Conservation (phyloP, 2,888 invertebrate genomes). For the Watsonalla cultraria region DNA sequence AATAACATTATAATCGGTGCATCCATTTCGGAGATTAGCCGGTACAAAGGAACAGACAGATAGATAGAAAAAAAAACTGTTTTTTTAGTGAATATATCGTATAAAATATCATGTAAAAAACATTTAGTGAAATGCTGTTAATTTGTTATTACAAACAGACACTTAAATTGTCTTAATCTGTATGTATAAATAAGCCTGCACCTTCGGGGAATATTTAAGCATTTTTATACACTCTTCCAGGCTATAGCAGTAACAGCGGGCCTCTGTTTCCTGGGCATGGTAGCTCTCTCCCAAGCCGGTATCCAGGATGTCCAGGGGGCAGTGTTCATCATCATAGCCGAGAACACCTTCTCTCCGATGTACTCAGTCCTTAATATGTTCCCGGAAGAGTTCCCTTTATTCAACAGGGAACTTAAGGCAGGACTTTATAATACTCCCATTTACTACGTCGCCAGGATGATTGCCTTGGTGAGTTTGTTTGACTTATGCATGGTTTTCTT, state of each 20-base stretch:
- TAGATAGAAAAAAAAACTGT: too few relatives aligned
- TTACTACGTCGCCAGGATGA: slow-evolving; percentile 89
- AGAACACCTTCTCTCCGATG: slow-evolving; percentile 95
- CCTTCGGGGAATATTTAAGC: too few relatives aligned
- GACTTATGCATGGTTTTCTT: neutral
- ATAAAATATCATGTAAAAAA: too few relatives aligned
- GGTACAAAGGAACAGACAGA: too few relatives aligned
- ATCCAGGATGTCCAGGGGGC: slow-evolving; percentile 94
- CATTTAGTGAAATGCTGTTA: too few relatives aligned
- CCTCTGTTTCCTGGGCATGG: slow-evolving; percentile 89
- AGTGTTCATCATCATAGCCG: slow-evolving; percentile 91
- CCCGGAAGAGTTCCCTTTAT: slow-evolving; percentile 87
- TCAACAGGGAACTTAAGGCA: slow-evolving; percentile 88
- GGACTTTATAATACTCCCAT: slow-evolving; percentile 88
- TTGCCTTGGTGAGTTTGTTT: slow-evolving; percentile 82
- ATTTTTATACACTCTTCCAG: slow-evolving; percentile 34
- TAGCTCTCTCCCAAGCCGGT: slow-evolving; percentile 85
- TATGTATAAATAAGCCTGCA: too few relatives aligned
- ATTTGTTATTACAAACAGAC: too few relatives aligned
- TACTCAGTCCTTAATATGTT: slow-evolving; percentile 92
- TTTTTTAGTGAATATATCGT: too few relatives aligned
- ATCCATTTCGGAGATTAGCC: too few relatives aligned
- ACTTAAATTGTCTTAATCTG: too few relatives aligned
- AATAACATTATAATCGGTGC: too few relatives aligned
- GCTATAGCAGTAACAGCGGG: slow-evolving; percentile 88